Evolutionary conservation across 2,113 vertebrate species (phyloP), one percentile per base, ranked within the genome.

Genomic region (Willisornis vidua): DNA sequence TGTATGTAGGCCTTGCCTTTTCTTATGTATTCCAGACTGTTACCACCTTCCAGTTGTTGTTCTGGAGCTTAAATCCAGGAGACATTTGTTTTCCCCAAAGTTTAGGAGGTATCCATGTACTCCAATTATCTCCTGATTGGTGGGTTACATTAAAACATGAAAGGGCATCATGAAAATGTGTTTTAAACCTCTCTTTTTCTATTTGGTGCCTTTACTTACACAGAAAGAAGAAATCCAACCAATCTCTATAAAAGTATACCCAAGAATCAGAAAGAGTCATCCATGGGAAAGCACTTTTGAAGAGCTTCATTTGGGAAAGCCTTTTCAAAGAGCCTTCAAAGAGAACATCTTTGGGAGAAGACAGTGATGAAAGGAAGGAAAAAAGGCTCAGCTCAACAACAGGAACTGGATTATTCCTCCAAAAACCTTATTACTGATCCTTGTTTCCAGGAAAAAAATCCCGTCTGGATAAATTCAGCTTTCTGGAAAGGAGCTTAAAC

Each of bases 401-500:
- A 70, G 35, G 59, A 92, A 26, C 15, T 66, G 86, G 65, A 82
- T 71, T 89, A 93, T 67, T 81, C 76, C 84, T 89, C 81, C n/a
- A 61, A 77, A 22, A 92, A 94, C 52, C 52, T 79, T 84, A 71
- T 84, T 73, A 57, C 46, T 55, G 91, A 91, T 68, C 57, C 54
- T 80, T 81, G 49, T 77, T 94, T 91, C 75, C 58, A 76, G 65
- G 51, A 72, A 91, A 82, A 79, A 75, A 84, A 87, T 41, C 11
- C 51, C 74, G 61, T 86, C 75, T 70, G 88, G 62, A 91, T 85
- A 96, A 95, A 97, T 74, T 91, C 65, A 63, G 66, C 79, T 94
- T 96, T 92, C 74, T 93, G 88, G 93, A 95, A 96, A 96, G 72
- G 57, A 17, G 58, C 97, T 97, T 94, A 89, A 96, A 96, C 25